phyloP scores from a whole-genome alignment of 2,888 invertebrate species.

The Mimumesa dahlbomi region DNA sequence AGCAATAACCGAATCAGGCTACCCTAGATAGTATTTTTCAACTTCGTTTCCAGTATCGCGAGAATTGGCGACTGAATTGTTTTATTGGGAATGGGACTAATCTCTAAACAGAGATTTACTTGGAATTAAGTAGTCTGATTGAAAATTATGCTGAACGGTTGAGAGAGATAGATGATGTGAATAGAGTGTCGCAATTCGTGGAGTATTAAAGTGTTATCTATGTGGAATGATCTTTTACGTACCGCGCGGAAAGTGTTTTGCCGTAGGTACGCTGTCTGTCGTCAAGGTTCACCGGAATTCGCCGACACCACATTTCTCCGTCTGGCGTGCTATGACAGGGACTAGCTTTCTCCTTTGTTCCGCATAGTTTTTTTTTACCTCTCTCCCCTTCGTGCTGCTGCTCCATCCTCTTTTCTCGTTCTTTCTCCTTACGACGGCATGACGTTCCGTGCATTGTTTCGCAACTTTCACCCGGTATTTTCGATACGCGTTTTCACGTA shows the following conservation, averaged over 20 bases:
- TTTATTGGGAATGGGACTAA: no score
- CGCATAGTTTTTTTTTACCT: slow-evolving; percentile 40
- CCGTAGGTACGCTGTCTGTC: background rate
- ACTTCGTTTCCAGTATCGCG: no score
- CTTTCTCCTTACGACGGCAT: slow-evolving; percentile 40
- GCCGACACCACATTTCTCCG: slow-evolving; percentile 40
- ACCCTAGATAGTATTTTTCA: no score
- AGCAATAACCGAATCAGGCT: no score
- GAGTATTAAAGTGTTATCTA: no score
- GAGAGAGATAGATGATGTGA: no score
- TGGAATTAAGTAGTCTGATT: no score
- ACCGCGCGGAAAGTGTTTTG: background rate
- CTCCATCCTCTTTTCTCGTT: slow-evolving; percentile 33
- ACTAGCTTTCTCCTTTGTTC: slow-evolving; percentile 61
- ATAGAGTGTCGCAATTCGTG: no score
- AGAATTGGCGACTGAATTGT: no score
- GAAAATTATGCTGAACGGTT: no score
- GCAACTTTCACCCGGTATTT: slow-evolving; percentile 74
- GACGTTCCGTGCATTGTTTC: slow-evolving; percentile 73
- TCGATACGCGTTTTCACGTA: slow-evolving; percentile 43
- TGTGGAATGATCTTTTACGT: background rate
- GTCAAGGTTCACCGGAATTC: slow-evolving; percentile 40
- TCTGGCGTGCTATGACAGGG: slow-evolving; percentile 48
- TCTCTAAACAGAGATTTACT: no score
- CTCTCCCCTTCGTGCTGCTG: no score